Evolutionary conservation across 2,797 vertebrate species (phyloP), one percentile per base, ranked within the genome.

Genomic region (Xerus rutilus): DNA sequence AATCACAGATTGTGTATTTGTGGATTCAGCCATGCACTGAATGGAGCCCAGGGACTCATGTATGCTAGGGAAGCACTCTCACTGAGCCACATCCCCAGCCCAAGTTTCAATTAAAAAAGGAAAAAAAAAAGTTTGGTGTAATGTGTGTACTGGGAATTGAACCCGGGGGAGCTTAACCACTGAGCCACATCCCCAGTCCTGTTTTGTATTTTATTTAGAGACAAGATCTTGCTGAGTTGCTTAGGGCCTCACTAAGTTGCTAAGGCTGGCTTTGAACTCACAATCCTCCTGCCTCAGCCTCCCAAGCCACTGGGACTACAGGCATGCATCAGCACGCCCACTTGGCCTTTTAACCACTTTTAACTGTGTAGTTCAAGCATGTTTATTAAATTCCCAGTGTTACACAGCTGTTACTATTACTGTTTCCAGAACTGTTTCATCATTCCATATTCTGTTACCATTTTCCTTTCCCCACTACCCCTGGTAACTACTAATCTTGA

Each of bases 1-100:
- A 86, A 89, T 94, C 49, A 65, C 32, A 81, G 52, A 77, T 83
- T 93, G 72, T 87, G 4, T 93, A 64, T 93, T 88, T 91, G 43
- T 81, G 59, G 79, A 88, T 96, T 93, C 21, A 49, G 52, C 5
- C 86, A 57, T 30, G 54, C 2, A 5, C 43, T 84, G 83, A 10
- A 10, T 64, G 3, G 25, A 64, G 62, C 57, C 57, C 21, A 65
- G 1, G 25, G 4, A 28, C 64, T 14, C 28, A 65, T 32, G 1
- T 30, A 67, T 67, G 30, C 64, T 67, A 67, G 64, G 12, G 13
- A 67, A 67, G 64, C 14, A 67, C 12, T 32, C 30, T 32, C 64
- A 67, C 64, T 67, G 13, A 67, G 64, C 14, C 30, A 67, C 14
- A 32, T 32, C 30, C 21, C 64, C 12, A 67, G 64, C 64, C 64